A percentile compares a stretch with the other conserved stretches of the same genome.
Conservation (phyloP, 2,113 vertebrate genomes). For the Eurystomus gularis region DNA sequence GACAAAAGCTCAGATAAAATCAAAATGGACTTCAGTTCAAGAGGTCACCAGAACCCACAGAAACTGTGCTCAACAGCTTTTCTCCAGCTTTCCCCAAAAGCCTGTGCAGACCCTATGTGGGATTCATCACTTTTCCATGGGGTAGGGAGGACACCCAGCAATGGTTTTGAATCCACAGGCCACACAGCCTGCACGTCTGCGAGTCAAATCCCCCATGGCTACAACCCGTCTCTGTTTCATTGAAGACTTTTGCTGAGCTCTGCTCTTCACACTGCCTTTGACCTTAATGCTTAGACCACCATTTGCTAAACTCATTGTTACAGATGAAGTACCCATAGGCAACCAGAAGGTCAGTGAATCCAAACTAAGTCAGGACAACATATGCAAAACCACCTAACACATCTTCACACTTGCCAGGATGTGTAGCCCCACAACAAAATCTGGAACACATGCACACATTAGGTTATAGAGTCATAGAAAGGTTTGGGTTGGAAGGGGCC, state of each 20-base stretch:
- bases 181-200: neutral
- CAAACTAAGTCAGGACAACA: neutral
- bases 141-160: neutral
- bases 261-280: neutral
- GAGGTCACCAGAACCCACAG: neutral
- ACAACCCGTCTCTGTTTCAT: neutral
- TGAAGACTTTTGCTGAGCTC: neutral
- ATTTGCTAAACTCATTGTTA: neutral
- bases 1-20: neutral
- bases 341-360: neutral
- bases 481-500: no score
- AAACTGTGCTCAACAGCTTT: neutral
- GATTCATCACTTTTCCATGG: neutral
- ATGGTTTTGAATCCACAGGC: neutral
- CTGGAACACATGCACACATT: accelerated
- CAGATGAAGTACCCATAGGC: neutral
- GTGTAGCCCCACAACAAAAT: accelerated
- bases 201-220: neutral
- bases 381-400: neutral
- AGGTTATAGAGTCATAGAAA: neutral
- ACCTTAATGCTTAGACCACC: neutral
- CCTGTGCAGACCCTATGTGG: neutral
- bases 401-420: accelerated
- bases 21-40: neutral
- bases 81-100: neutral